Evolutionary conservation across 2,888 invertebrate species (phyloP).

Genomic region (Amaurobius ferox): DNA sequence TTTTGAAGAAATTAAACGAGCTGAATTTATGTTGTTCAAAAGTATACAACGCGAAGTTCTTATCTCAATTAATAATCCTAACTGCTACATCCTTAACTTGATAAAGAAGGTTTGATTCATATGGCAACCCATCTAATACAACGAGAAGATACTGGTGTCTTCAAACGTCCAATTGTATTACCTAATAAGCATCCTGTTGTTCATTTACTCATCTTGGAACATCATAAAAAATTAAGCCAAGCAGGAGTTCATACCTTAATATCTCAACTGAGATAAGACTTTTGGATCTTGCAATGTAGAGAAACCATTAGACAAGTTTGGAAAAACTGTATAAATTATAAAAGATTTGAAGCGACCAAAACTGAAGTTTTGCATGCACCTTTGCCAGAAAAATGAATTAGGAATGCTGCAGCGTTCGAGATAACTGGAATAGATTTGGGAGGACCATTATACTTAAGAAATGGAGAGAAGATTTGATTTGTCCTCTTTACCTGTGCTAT

Average conservation of each 20-base stretch:
- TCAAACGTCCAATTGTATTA: neutral
- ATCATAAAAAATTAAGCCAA: neutral
- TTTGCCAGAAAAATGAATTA: neutral
- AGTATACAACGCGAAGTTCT: neutral
- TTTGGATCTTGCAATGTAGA: neutral
- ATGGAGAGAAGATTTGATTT: neutral
- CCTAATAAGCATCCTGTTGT: constrained; percentile 3
- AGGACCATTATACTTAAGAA: neutral
- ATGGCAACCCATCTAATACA: neutral
- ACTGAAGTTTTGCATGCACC: neutral
- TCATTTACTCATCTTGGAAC: constrained; percentile 13
- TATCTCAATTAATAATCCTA: neutral
- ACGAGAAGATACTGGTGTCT: neutral
- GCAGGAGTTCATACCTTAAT: constrained; percentile 4
- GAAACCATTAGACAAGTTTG: constrained; percentile 1
- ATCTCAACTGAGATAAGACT: constrained; percentile 1
- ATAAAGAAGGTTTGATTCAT: neutral
- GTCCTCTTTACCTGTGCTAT: constrained; percentile 4
- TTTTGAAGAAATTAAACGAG: neutral
- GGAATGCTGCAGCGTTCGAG: neutral
- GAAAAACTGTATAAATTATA: neutral
- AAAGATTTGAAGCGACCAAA: neutral
- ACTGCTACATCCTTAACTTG: neutral
- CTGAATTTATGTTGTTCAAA: neutral
- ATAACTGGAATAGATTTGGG: neutral